These are phyloP conservation scores for Tragelaphus strepsiceros DNA, from an alignment of 2,113 vertebrate genomes.

Conservation along the genomic window DNA sequence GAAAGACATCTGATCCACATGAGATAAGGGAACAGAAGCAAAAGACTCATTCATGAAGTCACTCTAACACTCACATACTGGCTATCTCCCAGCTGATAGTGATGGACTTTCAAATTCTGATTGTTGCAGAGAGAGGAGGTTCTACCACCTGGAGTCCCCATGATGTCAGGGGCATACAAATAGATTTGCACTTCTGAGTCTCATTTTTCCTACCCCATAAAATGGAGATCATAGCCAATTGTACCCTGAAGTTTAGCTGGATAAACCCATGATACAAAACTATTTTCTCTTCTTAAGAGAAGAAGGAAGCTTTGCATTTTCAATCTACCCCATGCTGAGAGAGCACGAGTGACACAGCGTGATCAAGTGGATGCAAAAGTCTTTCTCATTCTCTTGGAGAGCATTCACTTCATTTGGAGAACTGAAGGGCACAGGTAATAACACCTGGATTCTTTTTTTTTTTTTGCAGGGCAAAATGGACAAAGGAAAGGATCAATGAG, in stretches of 20 bases:
- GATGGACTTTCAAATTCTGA: not conserved
- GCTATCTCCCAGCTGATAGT: not conserved
- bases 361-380: not conserved
- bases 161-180: not conserved
- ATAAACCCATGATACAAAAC: not conserved
- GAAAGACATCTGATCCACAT: not conserved
- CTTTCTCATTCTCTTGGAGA: not conserved
- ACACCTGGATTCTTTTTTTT: not conserved
- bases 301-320: not conserved
- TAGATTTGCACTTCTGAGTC: not conserved
- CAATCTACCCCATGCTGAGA: not conserved
- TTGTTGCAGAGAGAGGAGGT: not conserved
- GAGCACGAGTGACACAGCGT: fast-evolving
- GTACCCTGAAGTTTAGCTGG: not conserved
- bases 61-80: not conserved
- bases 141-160: not conserved
- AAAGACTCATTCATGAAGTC: not conserved
- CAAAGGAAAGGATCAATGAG: too few species aligned
- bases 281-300: not conserved
- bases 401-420: not conserved
- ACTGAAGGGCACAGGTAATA: not conserved
- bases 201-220: not conserved
- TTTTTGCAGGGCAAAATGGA: too few species aligned
- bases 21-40: not conserved
- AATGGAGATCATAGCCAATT: not conserved